These are phyloP conservation scores for Sebastes schlegelii DNA, from an alignment of 2,113 vertebrate species.

Conservation along the genomic window DNA sequence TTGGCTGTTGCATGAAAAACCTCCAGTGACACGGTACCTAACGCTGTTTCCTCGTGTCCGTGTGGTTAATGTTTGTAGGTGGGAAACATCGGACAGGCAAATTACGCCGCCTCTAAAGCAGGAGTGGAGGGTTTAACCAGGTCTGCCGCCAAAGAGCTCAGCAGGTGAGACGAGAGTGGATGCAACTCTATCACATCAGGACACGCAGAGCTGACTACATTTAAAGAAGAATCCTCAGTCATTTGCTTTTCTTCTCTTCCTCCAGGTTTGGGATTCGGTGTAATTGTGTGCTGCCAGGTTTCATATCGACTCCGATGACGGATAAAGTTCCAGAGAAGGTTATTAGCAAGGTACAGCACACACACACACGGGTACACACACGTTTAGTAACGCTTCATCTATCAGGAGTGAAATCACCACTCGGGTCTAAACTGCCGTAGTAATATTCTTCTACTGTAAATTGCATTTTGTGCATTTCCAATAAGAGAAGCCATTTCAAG, in stretches of 20 bases:
- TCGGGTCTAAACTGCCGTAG: not conserved
- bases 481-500: conserved; percentile 20
- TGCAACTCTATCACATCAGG: rapidly evolving
- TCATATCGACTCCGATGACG: conserved; percentile 90
- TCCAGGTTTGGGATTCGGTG: conserved; percentile 88
- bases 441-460: not conserved
- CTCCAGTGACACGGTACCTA: not conserved
- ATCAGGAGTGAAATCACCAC: not conserved
- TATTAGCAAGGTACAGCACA: conserved; percentile 82
- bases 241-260: not conserved
- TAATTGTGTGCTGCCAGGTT: conserved; percentile 90
- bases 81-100: conserved; percentile 90
- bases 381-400: not conserved
- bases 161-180: conserved; percentile 70
- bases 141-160: conserved; percentile 88
- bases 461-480: not conserved
- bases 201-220: not conserved
- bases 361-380: not conserved
- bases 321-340: conserved; percentile 89
- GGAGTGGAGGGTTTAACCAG: conserved; percentile 90
- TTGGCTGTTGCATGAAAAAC: not conserved
- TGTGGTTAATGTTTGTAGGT: conserved; percentile 77
- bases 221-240: not conserved
- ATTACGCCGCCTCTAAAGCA: conserved; percentile 90
- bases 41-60: not conserved